Base-by-base conservation (phyloP, 2,888 invertebrate species). In the Drosophila formosana region DNA sequence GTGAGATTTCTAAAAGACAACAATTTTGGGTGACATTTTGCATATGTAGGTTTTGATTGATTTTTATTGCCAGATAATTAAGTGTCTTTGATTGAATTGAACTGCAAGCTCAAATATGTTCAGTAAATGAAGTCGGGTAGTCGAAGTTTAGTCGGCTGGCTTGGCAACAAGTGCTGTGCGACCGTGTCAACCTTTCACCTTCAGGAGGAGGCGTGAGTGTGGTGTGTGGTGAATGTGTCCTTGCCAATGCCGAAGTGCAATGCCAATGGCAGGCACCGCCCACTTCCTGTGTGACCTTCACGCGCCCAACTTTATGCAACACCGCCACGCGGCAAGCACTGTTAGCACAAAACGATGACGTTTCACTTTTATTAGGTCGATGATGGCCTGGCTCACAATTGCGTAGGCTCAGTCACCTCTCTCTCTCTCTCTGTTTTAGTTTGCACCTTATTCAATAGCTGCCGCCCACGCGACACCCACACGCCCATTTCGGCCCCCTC, bases 341-440 rank as follows among this genome's bases (percentile, higher is more conserved):
- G 30, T 34, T 69, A 58, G 66, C 39, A 32, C 39, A 32, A 41
- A 61, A 58, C 70, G 56, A 66, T 80, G 76, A 79, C 83, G 83
- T 70, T 56, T 51, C 65, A 51, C 51, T 71, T 66, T 88, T 86
- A 85, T 85, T 88, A 78, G 83, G 86, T 84, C 86, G 88, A 84
- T 84, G 83, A 88, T 85, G 88, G 68, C 65, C 76, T 50, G 66
- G 53, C 47, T 37, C n/a, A 37, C 43, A 63, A 66, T 56, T 77
- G 77, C 77, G 77, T 77, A 76, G 69, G 51, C 37, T 37, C 13
- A 34, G 11, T 23, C 4, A 34, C 41, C 41, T 26, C 13, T 11
- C 2, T 8, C 30, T 28, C 28, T 5, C n/a, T 37, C 32, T 9
- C 32, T 9, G n/a, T 37, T 30, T 7, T 30, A 30, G 30, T 30